Base-by-base conservation (phyloP, 2,113 vertebrate genomes). In the Canis aureus region DNA sequence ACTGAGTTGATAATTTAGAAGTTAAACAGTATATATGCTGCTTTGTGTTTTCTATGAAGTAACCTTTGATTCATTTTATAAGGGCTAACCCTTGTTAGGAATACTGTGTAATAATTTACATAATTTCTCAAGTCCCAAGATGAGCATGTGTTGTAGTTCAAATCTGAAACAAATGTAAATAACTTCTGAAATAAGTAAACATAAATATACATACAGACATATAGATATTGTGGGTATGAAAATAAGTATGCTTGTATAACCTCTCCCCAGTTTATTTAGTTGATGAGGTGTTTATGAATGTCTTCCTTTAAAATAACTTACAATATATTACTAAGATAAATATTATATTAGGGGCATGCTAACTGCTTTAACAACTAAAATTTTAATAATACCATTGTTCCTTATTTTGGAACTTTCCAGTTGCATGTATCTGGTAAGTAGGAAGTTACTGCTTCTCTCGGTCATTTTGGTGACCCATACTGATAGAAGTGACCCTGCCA, bases 51-150 rank as follows among this genome's bases (percentile, higher is more conserved):
- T 64, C 25, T 79, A 8, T 27, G 23, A 76, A 71, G 19, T 51
- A 76, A 60, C 17, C 35, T n/a, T 94, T 76, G 22, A 38, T 96
- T 89, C n/a, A 29, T 90, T 89, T 89, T 87, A 62, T 6, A 80
- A 74, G 32, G 85, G 60, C 43, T 71, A 91, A 71, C 71, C 9
- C 69, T 92, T 94, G 29, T 94, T 89, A 86, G 25, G 51, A 95
- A 64, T 89, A 32, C 23, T 89, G 17, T 88, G 6, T 85, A 38
- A 15, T 90, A 71, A 80, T 92, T 95, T 88, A 23, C 53, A 87
- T 94, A 66, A 91, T 93, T 96, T 94, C 53, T 91, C 38, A 85
- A 73, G 71, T 94, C 71, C 25, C 69, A 38, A 80, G 51, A 71
- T 22, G n/a, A 87, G 23, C 62, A 84, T 89, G n/a, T 81, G 19